Base-by-base conservation (phyloP, 1,140 invertebrate genomes). In the Papilio polyxenes region DNA sequence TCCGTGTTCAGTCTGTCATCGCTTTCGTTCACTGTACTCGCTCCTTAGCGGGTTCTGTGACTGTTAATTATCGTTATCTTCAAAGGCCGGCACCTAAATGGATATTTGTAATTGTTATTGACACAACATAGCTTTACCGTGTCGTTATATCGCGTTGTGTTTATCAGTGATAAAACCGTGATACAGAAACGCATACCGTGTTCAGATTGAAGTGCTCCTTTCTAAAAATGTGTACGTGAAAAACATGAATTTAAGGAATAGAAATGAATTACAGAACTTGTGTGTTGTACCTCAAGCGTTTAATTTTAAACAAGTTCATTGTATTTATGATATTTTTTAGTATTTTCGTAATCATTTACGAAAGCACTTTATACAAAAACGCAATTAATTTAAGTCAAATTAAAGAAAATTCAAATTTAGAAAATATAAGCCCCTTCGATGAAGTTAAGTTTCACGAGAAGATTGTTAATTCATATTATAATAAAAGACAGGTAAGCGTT, bases 81-180 rank as follows among this genome's bases (percentile, higher is more conserved):
- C 48, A 51, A 77, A 49, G 75, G 75, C 75, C 74, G 74, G 74
- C 44, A 49, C 17, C 78, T 65, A 48, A 80, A 69, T 80, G 78
- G 62, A 69, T 80, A 65, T 69, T 80, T 69, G 37, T 80, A 80
- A 80, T 80, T 80, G 9, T 53, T 80, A 65, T 80, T 69, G 56
- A 69, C 59, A 80, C 62, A 69, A 23, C 23, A 62, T 59, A n/a
- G 23, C 49, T 53, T 77, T 53, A 53, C 75, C 44, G 48, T 77
- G 75, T 31, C 56, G 78, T 59, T 40, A 49, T 80, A 69, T 79
- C 77, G 44, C 59, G 62, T 59, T 20, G 56, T 11, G 40, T 69
- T 78, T 80, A 80, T 80, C 77, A 80, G 40, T 80, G 40, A 80
- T 40, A 79, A 79, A n/a, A 76, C 56, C 4, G 53, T 79, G 77